Conservation (phyloP, 2,888 invertebrate species). For the Zaprionus obscuricornis region DNA sequence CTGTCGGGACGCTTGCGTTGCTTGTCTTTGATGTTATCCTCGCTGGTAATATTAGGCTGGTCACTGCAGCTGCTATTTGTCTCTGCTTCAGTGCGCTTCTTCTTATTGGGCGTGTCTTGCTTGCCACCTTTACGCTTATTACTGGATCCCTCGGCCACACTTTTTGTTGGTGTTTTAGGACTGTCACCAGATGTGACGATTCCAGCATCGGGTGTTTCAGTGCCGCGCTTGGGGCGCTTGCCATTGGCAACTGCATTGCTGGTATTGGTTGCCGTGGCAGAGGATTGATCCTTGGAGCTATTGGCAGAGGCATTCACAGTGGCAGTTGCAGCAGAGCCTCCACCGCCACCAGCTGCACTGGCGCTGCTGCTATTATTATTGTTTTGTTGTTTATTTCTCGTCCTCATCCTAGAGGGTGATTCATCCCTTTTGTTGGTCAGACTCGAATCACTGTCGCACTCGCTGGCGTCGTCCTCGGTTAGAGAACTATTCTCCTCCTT, state of each 20-base stretch:
- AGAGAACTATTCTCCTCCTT: slow-evolving; percentile 92
- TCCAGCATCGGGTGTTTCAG: slow-evolving; percentile 85
- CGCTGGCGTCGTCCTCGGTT: slow-evolving; percentile 95
- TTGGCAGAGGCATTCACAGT: slow-evolving; percentile 52
- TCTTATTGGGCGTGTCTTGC: slow-evolving; percentile 85
- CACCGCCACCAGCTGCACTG: slow-evolving; percentile 55
- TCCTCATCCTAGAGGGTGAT: slow-evolving; percentile 94
- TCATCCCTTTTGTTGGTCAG: slow-evolving; percentile 90
- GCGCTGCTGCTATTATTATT: slow-evolving; percentile 81
- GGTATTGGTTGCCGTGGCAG: slow-evolving; percentile 40
- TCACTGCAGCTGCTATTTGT: slow-evolving; percentile 50
- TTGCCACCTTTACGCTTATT: slow-evolving; percentile 83
- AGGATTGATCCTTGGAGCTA: slow-evolving; percentile 66
- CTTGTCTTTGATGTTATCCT: slow-evolving; percentile 84
- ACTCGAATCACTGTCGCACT: slow-evolving; percentile 97
- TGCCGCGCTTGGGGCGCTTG: slow-evolving; percentile 86
- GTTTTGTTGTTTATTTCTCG: slow-evolving; percentile 92
- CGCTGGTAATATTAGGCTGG: slow-evolving; percentile 50
- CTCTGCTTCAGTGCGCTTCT: slow-evolving; percentile 84
- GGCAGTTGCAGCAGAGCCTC: slow-evolving; percentile 36
- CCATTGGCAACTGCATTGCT: slow-evolving; percentile 81
- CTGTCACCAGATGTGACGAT: slow-evolving; percentile 82
- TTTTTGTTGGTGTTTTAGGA: slow-evolving; percentile 83
- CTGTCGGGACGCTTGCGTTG: slow-evolving; percentile 86
- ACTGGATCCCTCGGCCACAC: slow-evolving; percentile 70